Evolutionary conservation across 1,140 invertebrate species (phyloP).

Genomic region (Drosophila nigrodunni): DNA sequence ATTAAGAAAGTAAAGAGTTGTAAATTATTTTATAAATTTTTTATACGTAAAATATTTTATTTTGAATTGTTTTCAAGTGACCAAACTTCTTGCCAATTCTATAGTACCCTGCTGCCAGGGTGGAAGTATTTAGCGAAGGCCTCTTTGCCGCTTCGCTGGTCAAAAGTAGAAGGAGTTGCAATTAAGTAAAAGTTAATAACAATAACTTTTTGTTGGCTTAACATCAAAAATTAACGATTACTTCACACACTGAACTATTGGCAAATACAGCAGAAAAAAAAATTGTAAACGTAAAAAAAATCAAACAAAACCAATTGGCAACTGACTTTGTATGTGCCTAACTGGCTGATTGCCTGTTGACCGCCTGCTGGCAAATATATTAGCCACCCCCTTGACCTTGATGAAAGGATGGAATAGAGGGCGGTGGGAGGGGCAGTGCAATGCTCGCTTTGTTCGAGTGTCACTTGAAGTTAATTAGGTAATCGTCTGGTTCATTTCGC

Average conservation of each 20-base stretch:
- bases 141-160: conserved; percentile 30
- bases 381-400: conserved; percentile 63
- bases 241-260: conserved; percentile 70
- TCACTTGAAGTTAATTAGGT: conserved; percentile 42
- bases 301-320: conserved; percentile 44
- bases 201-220: conserved; percentile 58
- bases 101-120: too few species aligned
- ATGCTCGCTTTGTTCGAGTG: conserved; percentile 7
- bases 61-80: too few species aligned
- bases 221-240: conserved; percentile 69
- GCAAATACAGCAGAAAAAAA: conserved; percentile 12
- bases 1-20: too few species aligned
- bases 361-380: conserved; percentile 59
- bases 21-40: too few species aligned
- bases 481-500: conserved; percentile 16
- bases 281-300: too few species aligned
- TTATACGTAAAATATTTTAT: too few species aligned
- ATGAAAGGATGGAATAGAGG: conserved; percentile 21
- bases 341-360: conserved; percentile 25
- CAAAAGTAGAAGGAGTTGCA: conserved; percentile 29
- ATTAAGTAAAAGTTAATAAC: conserved; percentile 54
- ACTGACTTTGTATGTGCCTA: conserved; percentile 11
- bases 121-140: conserved; percentile 25
- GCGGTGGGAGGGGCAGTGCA: neutral
- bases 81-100: too few species aligned